Percentiles rank a stretch among this genome's conserved stretches.
Evolutionary conservation across 2,888 invertebrate species (phyloP).

Genomic region (Rhingia campestris): DNA sequence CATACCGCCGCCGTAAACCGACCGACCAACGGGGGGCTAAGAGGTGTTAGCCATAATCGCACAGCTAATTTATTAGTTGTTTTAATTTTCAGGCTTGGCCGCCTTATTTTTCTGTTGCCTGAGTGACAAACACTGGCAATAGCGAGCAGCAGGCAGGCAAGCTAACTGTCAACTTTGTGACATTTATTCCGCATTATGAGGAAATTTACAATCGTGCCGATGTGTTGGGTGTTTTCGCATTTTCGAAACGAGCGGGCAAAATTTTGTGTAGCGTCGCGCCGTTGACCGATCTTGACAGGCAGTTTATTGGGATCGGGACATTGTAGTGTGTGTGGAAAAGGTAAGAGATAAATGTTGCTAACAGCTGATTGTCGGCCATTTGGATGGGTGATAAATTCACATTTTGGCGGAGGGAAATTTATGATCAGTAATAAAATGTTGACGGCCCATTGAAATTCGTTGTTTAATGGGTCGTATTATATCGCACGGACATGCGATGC

Average conservation of each 20-base stretch:
- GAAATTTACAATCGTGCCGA: slow-evolving; percentile 60
- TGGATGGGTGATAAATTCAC: slow-evolving; percentile 58
- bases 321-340: not conserved
- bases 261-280: not conserved
- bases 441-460: slow-evolving; percentile 54
- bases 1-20: not conserved
- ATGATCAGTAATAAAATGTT: slow-evolving; percentile 62
- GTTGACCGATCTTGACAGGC: slow-evolving; percentile 42
- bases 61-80: slow-evolving; percentile 69
- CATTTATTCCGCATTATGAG: slow-evolving; percentile 72
- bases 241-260: slow-evolving; percentile 17
- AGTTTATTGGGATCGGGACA: slow-evolving; percentile 31
- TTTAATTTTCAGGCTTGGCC: slow-evolving; percentile 72
- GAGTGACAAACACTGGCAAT: slow-evolving; percentile 42
- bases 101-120: slow-evolving; percentile 49
- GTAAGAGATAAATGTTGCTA: slow-evolving; percentile 59
- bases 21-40: slow-evolving; percentile 26
- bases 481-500: not conserved
- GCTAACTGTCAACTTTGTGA: slow-evolving; percentile 71
- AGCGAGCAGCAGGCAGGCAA: slow-evolving; percentile 63
- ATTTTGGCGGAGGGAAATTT: slow-evolving; percentile 37
- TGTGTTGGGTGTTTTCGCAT: slow-evolving; percentile 34
- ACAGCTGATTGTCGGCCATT: slow-evolving; percentile 68
- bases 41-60: slow-evolving; percentile 71
- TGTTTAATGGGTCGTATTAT: slow-evolving; percentile 48